Evolutionary conservation across 2,888 invertebrate genomes (phyloP), one percentile per base, ranked within the genome.

Genomic region (Phengaris arion): DNA sequence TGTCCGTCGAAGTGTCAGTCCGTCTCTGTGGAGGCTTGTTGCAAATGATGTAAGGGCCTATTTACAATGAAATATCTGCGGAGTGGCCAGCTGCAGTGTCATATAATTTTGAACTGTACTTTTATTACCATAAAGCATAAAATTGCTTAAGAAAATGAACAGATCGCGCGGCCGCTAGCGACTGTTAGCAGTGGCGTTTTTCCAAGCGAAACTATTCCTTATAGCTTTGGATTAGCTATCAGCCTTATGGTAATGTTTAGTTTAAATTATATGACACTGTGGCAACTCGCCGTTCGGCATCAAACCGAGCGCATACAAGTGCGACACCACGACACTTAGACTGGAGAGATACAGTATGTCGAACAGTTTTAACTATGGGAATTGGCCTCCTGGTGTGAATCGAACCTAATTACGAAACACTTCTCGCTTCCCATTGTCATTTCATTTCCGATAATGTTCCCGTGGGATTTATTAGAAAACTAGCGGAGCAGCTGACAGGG

Each of bases 401-500:
- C 13, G 35, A 35, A 6, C 51, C 52, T 72, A 72, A 72, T 54
- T 72, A 54, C 54, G 1, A 35, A 72, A 72, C 72, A 54, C 72
- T 72, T 72, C 72, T 54, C 70, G 70, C 52, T 72, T 72, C 54
- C 54, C 52, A 72, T 72, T 72, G 72, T 54, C 72, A 45, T 54
- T 54, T 72, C 52, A 52, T 22, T 72, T 54, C 72, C 72, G 72
- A 52, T 52, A 70, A 52, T 54, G 54, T 13, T 54, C 72, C 15
- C 22, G 54, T 51, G 72, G 54, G 52, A 72, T 72, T 72, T 72
- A 72, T 72, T 72, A 35, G n/a, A 72, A 72, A 72, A 72, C 72
- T 72, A 35, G 72, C 13, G 52, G 54, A 51, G 22, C 15, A 54
- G 72, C 54, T 72, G 72, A 72, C 72, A 72, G 54, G 72, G 51